A percentile compares a stretch with the other conserved stretches of the same genome.
phyloP scores from a whole-genome alignment of 2,888 invertebrate genomes.

The Agrotis ipsilon region DNA sequence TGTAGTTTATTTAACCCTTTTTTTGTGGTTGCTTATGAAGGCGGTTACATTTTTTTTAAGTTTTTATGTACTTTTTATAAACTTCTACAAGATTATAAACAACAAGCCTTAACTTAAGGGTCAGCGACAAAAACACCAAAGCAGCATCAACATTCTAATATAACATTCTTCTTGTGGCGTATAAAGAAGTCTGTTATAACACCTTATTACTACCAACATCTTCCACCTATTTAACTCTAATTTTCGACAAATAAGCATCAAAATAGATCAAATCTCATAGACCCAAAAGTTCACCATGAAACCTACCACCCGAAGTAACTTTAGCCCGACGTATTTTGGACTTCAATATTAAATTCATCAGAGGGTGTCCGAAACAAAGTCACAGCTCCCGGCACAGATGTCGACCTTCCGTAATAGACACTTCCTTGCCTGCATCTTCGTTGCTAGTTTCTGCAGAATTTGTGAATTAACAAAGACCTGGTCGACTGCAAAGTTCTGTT shows the following conservation, averaged over 20 bases:
- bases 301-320: constrained; percentile 3
- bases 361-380: constrained; percentile 42
- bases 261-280: not conserved
- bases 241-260: not conserved
- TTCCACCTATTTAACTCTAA: not conserved
- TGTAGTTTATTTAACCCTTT: no score
- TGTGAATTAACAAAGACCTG: constrained; percentile 37
- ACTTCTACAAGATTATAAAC: no score
- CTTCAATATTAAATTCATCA: constrained; percentile 60
- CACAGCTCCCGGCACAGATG: constrained; percentile 50
- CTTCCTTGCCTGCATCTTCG: constrained; percentile 55
- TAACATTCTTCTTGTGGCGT: no score
- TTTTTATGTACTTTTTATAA: no score
- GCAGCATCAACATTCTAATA: no score
- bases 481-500: constrained; percentile 25
- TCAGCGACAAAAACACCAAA: no score
- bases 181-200: no score
- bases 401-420: constrained; percentile 57
- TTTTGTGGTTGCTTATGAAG: no score
- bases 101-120: no score
- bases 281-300: not conserved
- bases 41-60: no score
- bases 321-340: constrained; percentile 40
- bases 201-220: not conserved
- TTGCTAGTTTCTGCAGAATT: constrained; percentile 39